Evolutionary conservation across 2,888 invertebrate genomes (phyloP).

Genomic region (Pachliopta kotzebuea): DNA sequence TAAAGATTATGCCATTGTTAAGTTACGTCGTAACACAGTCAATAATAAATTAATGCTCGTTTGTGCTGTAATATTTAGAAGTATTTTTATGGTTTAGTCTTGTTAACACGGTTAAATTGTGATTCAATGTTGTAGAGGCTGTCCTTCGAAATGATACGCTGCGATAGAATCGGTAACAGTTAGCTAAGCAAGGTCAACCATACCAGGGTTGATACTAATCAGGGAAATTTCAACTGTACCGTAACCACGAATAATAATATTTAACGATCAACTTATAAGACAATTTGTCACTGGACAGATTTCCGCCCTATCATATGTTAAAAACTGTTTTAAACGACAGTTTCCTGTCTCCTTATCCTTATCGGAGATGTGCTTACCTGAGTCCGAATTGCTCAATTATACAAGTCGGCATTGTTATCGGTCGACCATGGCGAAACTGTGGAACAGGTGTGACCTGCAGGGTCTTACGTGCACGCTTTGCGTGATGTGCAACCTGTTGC

Average conservation of each 20-base stretch:
- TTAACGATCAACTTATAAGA: neutral
- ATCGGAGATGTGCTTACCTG: constrained; percentile 64
- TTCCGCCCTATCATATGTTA: constrained; percentile 13
- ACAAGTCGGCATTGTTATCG: constrained; percentile 64
- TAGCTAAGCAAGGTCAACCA: constrained; percentile 24
- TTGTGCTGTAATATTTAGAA: constrained; percentile 12
- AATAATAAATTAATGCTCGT: constrained; percentile 15
- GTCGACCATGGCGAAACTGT: constrained; percentile 61
- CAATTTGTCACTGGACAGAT: neutral
- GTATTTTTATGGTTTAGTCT: constrained; percentile 14
- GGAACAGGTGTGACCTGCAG: constrained; percentile 63
- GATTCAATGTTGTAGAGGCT: constrained; percentile 17
- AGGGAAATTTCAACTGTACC: neutral
- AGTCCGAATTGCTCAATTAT: constrained; percentile 68
- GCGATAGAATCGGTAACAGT: constrained; percentile 23
- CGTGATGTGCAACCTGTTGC: constrained; percentile 43
- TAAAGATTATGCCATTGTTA: neutral
- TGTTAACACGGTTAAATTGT: constrained; percentile 13
- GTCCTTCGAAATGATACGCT: constrained; percentile 20
- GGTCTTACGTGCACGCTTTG: constrained; percentile 59
- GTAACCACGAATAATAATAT: neutral
- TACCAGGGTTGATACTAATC: constrained; percentile 22
- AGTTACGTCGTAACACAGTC: neutral
- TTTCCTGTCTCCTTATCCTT: constrained; percentile 63
- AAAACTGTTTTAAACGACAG: constrained; percentile 40